phyloP scores from a whole-genome alignment of 2,797 vertebrate genomes.

The Odontamblyopus lacepedii region DNA sequence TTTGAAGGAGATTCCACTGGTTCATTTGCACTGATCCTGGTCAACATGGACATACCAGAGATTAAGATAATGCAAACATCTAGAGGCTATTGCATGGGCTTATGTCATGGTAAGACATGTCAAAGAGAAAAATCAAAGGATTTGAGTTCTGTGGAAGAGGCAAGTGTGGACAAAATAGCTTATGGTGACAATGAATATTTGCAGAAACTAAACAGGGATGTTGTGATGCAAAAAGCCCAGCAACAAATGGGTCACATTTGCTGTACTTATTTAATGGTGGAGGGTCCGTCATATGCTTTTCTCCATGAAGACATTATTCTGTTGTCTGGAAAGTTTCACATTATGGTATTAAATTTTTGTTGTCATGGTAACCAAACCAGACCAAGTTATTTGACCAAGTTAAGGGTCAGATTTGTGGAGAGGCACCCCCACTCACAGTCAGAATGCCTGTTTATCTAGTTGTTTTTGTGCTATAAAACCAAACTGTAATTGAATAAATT shows the following conservation, averaged over 20 bases:
- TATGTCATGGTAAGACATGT: constrained; percentile 19
- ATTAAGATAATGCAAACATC: constrained; percentile 33
- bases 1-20: constrained; percentile 14
- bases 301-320: too few species aligned
- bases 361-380: too few species aligned
- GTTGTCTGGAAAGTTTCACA: too few species aligned
- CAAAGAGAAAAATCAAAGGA: constrained; percentile 3
- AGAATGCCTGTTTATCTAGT: background rate
- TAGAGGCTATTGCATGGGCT: constrained; percentile 27
- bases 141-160: background rate
- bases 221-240: background rate
- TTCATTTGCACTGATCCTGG: constrained; percentile 21
- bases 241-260: background rate
- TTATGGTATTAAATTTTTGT: too few species aligned
- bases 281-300: too few species aligned
- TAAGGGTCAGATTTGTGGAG: too few species aligned
- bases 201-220: background rate
- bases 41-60: constrained; percentile 20
- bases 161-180: constrained; percentile 5
- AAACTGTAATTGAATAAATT: too few species aligned
- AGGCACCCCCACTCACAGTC: too few species aligned
- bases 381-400: too few species aligned
- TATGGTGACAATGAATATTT: constrained; percentile 1
- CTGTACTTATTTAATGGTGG: too few species aligned
- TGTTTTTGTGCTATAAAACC: background rate